Evolutionary conservation across 2,888 invertebrate genomes (phyloP), one percentile per base, ranked within the genome.

Genomic region (Schrankia costaestrigalis): DNA sequence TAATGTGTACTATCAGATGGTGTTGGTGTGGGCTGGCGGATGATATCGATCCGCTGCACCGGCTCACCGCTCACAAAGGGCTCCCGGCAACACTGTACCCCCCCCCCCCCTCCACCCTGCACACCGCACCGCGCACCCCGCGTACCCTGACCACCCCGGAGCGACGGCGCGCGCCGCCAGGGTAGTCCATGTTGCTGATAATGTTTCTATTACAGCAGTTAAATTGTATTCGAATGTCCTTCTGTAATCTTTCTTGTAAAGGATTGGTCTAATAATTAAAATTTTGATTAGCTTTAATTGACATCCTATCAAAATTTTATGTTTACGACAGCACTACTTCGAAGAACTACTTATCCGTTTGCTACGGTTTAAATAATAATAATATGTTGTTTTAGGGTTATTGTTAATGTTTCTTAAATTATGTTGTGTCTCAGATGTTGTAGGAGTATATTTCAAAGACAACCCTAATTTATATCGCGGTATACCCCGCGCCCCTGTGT

Each of bases 31-130:
- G 12, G n/a, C 10, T 3, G 34, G 47, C 48, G 52, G 49, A 52
- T 51, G 58, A 47, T 73, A 78, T 78, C 68, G 78, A 78, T 75
- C 75, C 62, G 50, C 41, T 71, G 72, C 72, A 71, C 59, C 63
- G 61, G 36, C 59, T 12, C 31, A 11, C 19, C 4, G 11, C 27
- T 60, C 65, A 62, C 68, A 66, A 60, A 68, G 67, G 60, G 57
- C 56, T 37, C 46, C 52, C 41, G 45, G 41, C 36, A 30, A 31
- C n/a, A n/a, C n/a, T n/a, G n/a, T n/a, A n/a, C 44, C 33, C 35
- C 35, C 34, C 35, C 40, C 41, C 28, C 31, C 35, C 47, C 26
- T 14, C 31, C 18, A 7, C 14, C 27, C 11, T 24, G 11, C 24
- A 6, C 18, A 15, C 18, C 18, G 3, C 11, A n/a, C n/a, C n/a